Evolutionary conservation across 35 echinoderm and acorn worm genomes (phyloP).

Genomic region (Ptychodera flava): DNA sequence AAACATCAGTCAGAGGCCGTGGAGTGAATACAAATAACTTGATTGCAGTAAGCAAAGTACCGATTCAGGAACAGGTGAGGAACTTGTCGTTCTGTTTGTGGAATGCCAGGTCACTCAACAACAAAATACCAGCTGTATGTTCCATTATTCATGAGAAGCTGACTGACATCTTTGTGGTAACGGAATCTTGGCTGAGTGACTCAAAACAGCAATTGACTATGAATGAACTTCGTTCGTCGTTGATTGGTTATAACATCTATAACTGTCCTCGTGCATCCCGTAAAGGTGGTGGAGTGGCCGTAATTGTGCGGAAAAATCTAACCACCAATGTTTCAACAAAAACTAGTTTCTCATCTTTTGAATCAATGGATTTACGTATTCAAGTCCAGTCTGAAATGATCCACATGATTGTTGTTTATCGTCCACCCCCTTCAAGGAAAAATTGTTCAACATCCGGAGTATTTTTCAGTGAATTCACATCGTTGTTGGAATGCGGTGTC

Average conservation of each 20-base stretch:
- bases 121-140: slow-evolving; percentile 25
- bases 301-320: slow-evolving; percentile 16
- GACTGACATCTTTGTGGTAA: slow-evolving; percentile 25
- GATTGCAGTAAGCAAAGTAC: neutral
- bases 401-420: slow-evolving; percentile 45
- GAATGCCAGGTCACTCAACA: slow-evolving; percentile 31
- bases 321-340: neutral
- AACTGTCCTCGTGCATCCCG: slow-evolving; percentile 35
- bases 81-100: slow-evolving; percentile 20
- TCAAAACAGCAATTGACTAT: neutral
- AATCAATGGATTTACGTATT: slow-evolving; percentile 23
- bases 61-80: neutral
- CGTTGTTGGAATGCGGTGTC: slow-evolving; percentile 16
- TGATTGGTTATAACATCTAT: slow-evolving; percentile 25
- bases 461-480: slow-evolving; percentile 43
- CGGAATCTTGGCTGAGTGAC: slow-evolving; percentile 38
- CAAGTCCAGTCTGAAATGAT: slow-evolving; percentile 6
- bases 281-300: slow-evolving; percentile 24
- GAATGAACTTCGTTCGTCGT: slow-evolving; percentile 4
- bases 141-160: slow-evolving; percentile 11
- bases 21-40: slow-evolving; percentile 3
- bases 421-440: slow-evolving; percentile 13
- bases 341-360: slow-evolving; percentile 6
- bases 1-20: neutral
- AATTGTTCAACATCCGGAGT: neutral